Percentiles rank a stretch among this genome's conserved stretches.
Conservation (phyloP, 2,888 invertebrate genomes). For the Laothoe populi region DNA sequence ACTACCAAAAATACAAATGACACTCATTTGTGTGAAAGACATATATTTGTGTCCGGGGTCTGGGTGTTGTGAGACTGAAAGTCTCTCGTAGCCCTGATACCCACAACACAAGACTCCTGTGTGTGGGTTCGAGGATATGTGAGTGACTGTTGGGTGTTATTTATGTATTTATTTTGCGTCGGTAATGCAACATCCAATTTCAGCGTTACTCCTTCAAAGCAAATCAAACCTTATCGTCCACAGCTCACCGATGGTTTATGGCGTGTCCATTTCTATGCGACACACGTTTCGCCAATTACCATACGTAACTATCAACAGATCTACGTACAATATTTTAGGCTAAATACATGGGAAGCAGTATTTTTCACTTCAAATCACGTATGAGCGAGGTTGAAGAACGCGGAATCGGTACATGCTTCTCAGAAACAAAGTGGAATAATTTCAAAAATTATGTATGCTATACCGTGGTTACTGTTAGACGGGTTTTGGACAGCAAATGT, state of each 20-base stretch:
- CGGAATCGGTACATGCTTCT: slow-evolving; percentile 43
- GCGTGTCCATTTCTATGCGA: slow-evolving; percentile 27
- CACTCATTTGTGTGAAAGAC: too few relatives aligned
- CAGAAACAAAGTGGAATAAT: slow-evolving; percentile 41
- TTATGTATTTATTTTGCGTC: too few relatives aligned
- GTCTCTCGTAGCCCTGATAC: too few relatives aligned
- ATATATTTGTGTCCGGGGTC: too few relatives aligned
- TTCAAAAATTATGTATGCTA: slow-evolving; percentile 45
- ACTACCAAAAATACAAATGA: too few relatives aligned
- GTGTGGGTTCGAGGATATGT: too few relatives aligned
- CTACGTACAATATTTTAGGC: slow-evolving; percentile 49
- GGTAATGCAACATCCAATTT: neutral
- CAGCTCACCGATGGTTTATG: neutral
- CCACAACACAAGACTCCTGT: too few relatives aligned
- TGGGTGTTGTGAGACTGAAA: too few relatives aligned
- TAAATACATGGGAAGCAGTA: slow-evolving; percentile 50
- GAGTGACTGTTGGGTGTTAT: too few relatives aligned
- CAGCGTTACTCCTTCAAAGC: neutral
- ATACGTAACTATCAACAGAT: slow-evolving; percentile 30
- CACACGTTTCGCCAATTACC: slow-evolving; percentile 32
- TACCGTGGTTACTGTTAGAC: slow-evolving; percentile 38
- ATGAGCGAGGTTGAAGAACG: slow-evolving; percentile 56
- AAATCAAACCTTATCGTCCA: neutral
- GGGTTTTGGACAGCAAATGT: slow-evolving; percentile 29
- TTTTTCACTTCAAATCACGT: slow-evolving; percentile 59